A percentile compares a stretch with the other conserved stretches of the same genome.
Conservation (phyloP, 1,140 invertebrate genomes). For the Agrilus planipennis region DNA sequence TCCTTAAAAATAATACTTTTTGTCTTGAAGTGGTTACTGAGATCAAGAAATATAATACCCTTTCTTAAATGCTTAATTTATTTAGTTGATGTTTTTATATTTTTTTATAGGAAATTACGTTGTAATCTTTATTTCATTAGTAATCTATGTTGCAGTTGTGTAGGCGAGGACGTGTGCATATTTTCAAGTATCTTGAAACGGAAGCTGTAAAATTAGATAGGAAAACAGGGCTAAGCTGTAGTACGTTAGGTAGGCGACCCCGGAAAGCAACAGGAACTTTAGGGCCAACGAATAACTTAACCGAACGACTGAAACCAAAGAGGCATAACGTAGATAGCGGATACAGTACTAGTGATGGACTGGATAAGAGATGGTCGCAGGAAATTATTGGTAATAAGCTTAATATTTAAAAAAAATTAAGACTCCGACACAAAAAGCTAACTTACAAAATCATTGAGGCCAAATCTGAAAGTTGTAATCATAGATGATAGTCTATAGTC, state of each 20-base stretch:
- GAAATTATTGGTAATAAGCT: conserved; percentile 45
- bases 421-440: too few relatives aligned
- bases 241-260: conserved; percentile 29
- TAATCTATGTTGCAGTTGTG: conserved; percentile 55
- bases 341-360: conserved; percentile 68
- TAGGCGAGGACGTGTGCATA: conserved; percentile 80
- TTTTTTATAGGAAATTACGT: conserved; percentile 3
- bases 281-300: conserved; percentile 18
- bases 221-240: conserved; percentile 28
- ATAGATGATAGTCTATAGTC: conserved; percentile 1
- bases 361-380: conserved; percentile 78
- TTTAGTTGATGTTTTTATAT: neutral
- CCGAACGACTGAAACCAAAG: conserved; percentile 40
- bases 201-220: conserved; percentile 62
- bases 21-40: neutral
- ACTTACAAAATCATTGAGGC: neutral
- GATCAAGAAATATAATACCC: neutral
- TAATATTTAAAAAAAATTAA: too few relatives aligned
- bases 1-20: neutral
- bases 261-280: conserved; percentile 22
- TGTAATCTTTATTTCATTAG: conserved; percentile 6
- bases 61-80: neutral
- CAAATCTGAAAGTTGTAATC: conserved; percentile 1
- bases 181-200: conserved; percentile 87
- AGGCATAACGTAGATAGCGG: conserved; percentile 77